Evolutionary conservation across 2,113 vertebrate species (phyloP).

Genomic region (Colistium nudipinnis): DNA sequence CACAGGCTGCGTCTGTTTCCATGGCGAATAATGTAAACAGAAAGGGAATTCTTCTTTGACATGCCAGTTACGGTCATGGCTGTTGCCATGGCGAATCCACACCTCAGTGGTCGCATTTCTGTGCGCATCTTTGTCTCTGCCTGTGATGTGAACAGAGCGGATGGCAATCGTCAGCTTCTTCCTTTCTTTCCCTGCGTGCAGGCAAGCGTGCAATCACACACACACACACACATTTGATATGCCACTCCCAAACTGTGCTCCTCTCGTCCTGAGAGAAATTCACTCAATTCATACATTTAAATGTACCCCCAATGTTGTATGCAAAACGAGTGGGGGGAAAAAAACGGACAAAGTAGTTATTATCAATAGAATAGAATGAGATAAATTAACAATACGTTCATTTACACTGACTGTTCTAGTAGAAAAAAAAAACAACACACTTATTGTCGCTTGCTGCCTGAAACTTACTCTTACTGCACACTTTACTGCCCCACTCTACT

Average conservation of each 20-base stretch:
- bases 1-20: constrained; percentile 31
- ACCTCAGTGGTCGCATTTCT: not conserved
- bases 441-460: too few species aligned
- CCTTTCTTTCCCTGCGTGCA: constrained; percentile 6
- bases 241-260: not conserved
- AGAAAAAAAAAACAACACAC: not conserved
- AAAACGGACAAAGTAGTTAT: too few species aligned
- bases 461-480: too few species aligned
- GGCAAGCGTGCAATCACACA: not conserved
- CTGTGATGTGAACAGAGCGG: constrained; percentile 1
- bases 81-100: constrained; percentile 66
- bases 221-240: not conserved
- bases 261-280: not conserved
- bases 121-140: not conserved
- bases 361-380: too few species aligned
- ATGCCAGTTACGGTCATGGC: constrained; percentile 35
- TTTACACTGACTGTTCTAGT: not conserved
- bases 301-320: too few species aligned
- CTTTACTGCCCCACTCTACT: too few species aligned
- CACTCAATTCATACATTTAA: too few species aligned
- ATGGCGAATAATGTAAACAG: constrained; percentile 60
- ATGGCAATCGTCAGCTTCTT: constrained; percentile 2
- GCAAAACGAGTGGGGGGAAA: too few species aligned
- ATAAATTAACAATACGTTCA: too few species aligned
- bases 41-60: constrained; percentile 39